phyloP scores from a whole-genome alignment of 2,113 vertebrate genomes.

The Myrmophylax atrothorax region DNA sequence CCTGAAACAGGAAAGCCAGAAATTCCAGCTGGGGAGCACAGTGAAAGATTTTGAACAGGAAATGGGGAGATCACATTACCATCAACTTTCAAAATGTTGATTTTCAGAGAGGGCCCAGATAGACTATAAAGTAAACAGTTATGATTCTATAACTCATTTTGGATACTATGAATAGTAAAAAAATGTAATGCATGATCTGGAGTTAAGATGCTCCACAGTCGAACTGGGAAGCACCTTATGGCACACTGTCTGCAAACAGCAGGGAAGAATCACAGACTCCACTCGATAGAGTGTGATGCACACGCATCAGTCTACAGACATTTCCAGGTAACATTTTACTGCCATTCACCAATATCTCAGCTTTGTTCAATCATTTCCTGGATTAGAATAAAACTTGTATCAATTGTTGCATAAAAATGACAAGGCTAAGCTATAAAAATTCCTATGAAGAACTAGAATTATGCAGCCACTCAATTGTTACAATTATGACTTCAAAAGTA shows the following conservation, averaged over 20 bases:
- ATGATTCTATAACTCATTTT: neutral
- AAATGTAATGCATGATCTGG: neutral
- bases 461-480: neutral
- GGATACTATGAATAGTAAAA: neutral
- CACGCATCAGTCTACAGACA: neutral
- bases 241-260: neutral
- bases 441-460: neutral
- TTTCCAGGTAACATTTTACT: neutral
- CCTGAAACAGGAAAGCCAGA: neutral
- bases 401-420: neutral
- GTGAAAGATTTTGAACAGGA: slow-evolving; percentile 9
- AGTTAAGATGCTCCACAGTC: neutral
- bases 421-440: neutral
- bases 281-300: fast-evolving
- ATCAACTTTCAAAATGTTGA: neutral
- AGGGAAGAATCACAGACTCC: neutral
- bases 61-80: slow-evolving; percentile 7
- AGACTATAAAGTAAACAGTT: neutral
- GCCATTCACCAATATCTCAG: neutral
- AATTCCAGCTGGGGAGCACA: neutral
- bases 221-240: neutral
- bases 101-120: neutral
- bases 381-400: neutral
- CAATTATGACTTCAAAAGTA: neutral
- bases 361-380: neutral